Evolutionary conservation across 37 sponge, comb jelly and placozoan species (phyloP), one percentile per base, ranked within the genome.

Genomic region (Diacarnus erythraeanus): DNA sequence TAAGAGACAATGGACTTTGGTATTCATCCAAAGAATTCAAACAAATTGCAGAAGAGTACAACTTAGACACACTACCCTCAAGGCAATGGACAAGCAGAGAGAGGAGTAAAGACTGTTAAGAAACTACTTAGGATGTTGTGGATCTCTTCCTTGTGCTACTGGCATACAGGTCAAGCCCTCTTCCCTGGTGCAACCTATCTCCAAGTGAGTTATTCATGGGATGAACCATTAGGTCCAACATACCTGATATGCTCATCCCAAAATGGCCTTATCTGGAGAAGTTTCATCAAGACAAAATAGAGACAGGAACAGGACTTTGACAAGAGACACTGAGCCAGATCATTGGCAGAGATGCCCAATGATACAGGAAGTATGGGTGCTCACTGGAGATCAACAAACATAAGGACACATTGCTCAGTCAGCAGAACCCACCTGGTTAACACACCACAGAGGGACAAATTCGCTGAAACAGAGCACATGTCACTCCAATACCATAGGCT

Each of bases 131-230:
- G n/a, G n/a, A n/a, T n/a, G n/a, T n/a, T n/a, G n/a, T n/a, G n/a
- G n/a, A n/a, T n/a, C n/a, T n/a, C n/a, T n/a, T n/a, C n/a, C n/a
- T n/a, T n/a, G n/a, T n/a, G n/a, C n/a, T n/a, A n/a, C n/a, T 85
- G 44, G 38, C 42, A 31, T 77, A 77, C 37, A 12, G 81, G 33
- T 58, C 77, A 6, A 87, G 83, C 6, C 88, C 83, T 29, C 36
- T 76, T 1, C 83, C 88, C 10, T 87, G 77, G 82, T 81, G 83
- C 38, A n/a, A n/a, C n/a, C n/a, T n/a, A n/a, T n/a, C n/a, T n/a
- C n/a, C n/a, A n/a, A n/a, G n/a, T n/a, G n/a, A 31, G 27, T 12
- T 87, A n/a, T n/a, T 76, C 23, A 87, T 87, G 83, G 83, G 83
- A 47, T 54, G 88, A 60, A 26, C 9, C 17, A 5, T 87, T 1